A percentile compares a stretch with the other conserved stretches of the same genome.
Conservation (phyloP, 2,888 invertebrate genomes). For the Nudaria mundana region DNA sequence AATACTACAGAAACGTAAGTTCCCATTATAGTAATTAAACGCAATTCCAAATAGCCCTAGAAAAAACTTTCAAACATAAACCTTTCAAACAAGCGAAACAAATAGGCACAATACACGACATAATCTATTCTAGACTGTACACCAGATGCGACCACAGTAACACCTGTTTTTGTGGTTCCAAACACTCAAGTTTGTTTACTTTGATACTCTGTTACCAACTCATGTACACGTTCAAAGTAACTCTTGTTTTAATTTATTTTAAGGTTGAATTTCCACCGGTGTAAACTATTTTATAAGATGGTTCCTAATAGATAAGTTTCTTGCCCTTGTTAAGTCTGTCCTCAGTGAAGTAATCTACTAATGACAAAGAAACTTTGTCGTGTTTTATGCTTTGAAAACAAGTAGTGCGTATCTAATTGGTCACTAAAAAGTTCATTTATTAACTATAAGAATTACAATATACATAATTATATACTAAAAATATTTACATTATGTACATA, state of each 20-base stretch:
- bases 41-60: not conserved
- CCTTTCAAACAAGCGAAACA: slow-evolving; percentile 14
- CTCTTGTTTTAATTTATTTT: slow-evolving; percentile 2
- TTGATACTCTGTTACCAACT: slow-evolving; percentile 15
- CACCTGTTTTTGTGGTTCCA: slow-evolving; percentile 46
- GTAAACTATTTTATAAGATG: slow-evolving; percentile 9
- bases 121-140: slow-evolving; percentile 29
- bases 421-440: too few species aligned
- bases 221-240: not conserved
- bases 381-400: slow-evolving; percentile 40
- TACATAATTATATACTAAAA: too few species aligned
- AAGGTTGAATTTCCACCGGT: slow-evolving; percentile 18
- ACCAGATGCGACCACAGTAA: slow-evolving; percentile 21
- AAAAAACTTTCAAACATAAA: slow-evolving; percentile 4
- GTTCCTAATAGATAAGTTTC: slow-evolving; percentile 48
- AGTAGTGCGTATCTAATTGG: too few species aligned
- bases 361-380: slow-evolving; percentile 52
- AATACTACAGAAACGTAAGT: not conserved
- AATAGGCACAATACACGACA: slow-evolving; percentile 20
- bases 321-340: slow-evolving; percentile 36
- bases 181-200: slow-evolving; percentile 31
- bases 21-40: not conserved
- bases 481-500: too few species aligned
- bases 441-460: too few species aligned
- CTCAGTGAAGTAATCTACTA: slow-evolving; percentile 61